Evolutionary conservation across 2,113 vertebrate genomes (phyloP).

Genomic region (Myrmophylax atrothorax): DNA sequence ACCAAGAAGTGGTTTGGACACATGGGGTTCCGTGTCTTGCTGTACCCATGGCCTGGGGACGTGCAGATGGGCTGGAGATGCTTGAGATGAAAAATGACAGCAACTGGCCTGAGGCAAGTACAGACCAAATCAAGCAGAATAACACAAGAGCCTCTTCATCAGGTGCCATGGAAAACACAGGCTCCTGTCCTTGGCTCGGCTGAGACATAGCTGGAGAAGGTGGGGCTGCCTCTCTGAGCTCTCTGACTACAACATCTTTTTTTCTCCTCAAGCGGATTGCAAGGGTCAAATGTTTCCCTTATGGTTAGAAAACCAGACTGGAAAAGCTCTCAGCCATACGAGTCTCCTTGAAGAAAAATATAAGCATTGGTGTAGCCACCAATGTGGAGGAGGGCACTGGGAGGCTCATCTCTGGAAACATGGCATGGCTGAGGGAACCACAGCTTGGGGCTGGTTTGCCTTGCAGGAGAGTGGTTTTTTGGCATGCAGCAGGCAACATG

Average conservation of each 20-base stretch:
- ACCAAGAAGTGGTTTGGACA: neutral
- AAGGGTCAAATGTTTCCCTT: slow-evolving; percentile 9
- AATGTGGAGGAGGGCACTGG: fast-evolving
- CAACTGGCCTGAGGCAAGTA: neutral
- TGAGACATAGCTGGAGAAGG: slow-evolving; percentile 49
- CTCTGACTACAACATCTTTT: neutral
- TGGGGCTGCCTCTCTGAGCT: slow-evolving; percentile 2
- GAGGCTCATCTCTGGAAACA: neutral
- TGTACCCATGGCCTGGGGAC: neutral
- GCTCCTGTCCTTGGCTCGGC: slow-evolving; percentile 43
- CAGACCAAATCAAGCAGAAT: slow-evolving; percentile 36
- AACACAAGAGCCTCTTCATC: slow-evolving; percentile 41
- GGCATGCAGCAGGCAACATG: neutral
- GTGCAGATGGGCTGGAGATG: slow-evolving; percentile 47
- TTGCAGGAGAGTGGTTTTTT: neutral
- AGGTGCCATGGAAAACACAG: slow-evolving; percentile 58
- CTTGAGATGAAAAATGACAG: slow-evolving; percentile 27
- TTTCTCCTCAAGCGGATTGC: slow-evolving; percentile 17
- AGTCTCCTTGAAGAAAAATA: neutral
- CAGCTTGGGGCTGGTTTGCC: neutral
- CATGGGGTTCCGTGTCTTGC: neutral
- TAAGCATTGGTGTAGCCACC: neutral
- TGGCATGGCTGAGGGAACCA: fast-evolving
- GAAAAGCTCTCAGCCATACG: neutral
- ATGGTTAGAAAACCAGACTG: neutral